Evolutionary conservation across 2,113 vertebrate genomes (phyloP), one percentile per base, ranked within the genome.

Genomic region (Elephas maximus): DNA sequence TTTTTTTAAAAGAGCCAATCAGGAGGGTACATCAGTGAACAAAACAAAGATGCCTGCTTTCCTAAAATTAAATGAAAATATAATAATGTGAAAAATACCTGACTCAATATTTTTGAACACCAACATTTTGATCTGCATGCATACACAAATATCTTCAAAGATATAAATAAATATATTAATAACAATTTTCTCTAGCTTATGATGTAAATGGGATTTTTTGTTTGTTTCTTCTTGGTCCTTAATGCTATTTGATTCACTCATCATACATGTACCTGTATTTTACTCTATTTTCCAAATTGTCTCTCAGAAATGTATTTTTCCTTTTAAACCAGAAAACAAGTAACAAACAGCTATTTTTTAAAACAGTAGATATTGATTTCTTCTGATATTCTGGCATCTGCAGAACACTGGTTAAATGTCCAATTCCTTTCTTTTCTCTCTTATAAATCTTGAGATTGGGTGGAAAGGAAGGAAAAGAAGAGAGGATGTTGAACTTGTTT

Each of bases 261-360:
- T 73, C 69, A 73, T 20, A n/a, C 37, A 71, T 18, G 14, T 17
- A 18, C 69, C 15, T 37, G 2, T 18, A 20, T 73, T 73, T 73
- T 14, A n/a, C 15, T 83, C 21, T 90, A 30, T 69, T 80, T 95
- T 84, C 33, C 67, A 84, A 92, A 89, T 77, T 87, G 5, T 65
- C 10, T 62, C 71, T n/a, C 24, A 71, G 23, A 87, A 90, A 77
- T 2, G 76, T 15, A 2, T 30, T 85, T 57, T 37, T 24, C 67
- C 53, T 57, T 41, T 92, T 48, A 80, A 79, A 73, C 20, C 5
- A 95, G 85, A 73, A 96, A 96, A 74, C 53, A 87, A 91, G 12
- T 53, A 92, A 69, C 12, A 65, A 65, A 77, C 2, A 4, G 53
- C 53, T 57, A 57, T 57, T 57, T 57, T 69, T 74, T 92, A 17